Conservation (phyloP, 2,113 vertebrate species). For the Grammomys surdaster region DNA sequence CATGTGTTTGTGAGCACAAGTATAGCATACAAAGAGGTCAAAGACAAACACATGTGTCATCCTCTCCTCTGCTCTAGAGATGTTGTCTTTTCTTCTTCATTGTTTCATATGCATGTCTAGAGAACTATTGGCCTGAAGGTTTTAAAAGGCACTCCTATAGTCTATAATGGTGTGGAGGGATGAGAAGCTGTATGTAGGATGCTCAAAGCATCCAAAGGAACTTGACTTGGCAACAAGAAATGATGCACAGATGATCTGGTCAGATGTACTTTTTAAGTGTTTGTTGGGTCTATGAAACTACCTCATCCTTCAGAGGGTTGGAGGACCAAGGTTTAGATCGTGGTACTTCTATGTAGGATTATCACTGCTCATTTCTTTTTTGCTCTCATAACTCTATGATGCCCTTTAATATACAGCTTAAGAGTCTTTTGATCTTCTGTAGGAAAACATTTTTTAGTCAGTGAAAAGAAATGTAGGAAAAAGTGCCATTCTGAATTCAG, state of each 20-base stretch:
- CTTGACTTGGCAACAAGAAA: neutral
- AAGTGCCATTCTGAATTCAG: neutral
- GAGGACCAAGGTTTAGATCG: rapidly evolving
- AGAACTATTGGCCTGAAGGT: neutral
- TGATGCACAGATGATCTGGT: neutral
- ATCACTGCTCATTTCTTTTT: neutral
- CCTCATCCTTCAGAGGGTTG: neutral
- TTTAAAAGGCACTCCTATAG: neutral
- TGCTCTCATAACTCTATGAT: neutral
- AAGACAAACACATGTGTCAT: neutral
- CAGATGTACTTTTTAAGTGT: neutral
- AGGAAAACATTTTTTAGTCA: slow-evolving; percentile 8
- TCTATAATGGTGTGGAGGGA: rapidly evolving
- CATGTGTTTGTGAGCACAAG: neutral
- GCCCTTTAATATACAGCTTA: neutral
- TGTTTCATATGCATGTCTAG: neutral
- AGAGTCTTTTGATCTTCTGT: neutral
- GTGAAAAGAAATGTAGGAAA: neutral
- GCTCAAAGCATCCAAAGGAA: neutral
- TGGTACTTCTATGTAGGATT: neutral
- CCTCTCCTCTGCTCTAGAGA: neutral
- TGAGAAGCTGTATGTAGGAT: neutral
- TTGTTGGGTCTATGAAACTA: neutral
- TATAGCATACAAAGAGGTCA: no score
- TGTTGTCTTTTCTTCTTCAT: neutral